Conservation (phyloP, 2,888 invertebrate species). For the Caenorhabditis macrosperma region DNA sequence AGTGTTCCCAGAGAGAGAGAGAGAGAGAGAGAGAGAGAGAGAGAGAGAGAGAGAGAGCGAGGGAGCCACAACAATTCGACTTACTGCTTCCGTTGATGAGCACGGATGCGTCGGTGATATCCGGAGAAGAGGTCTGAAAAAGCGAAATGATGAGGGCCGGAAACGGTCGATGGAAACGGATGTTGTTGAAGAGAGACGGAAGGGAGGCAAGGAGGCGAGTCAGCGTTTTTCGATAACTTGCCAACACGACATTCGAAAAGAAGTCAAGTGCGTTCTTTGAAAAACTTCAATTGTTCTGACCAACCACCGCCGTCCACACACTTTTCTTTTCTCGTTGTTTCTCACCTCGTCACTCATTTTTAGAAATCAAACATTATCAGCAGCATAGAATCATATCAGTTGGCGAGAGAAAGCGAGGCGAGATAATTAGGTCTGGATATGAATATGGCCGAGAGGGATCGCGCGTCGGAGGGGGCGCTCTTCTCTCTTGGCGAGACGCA, state of each 20-base stretch:
- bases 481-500: not conserved
- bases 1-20: too few relatives aligned
- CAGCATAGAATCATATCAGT: not conserved
- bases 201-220: not conserved
- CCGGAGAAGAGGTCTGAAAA: constrained; percentile 2
- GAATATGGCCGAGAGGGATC: constrained; percentile 17
- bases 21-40: constrained; percentile 28
- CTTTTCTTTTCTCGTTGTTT: not conserved
- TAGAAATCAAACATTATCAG: constrained; percentile 45
- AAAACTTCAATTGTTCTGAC: constrained; percentile 13
- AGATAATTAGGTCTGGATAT: constrained; percentile 40
- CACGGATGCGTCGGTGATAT: not conserved
- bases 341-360: constrained; percentile 27
- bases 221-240: not conserved
- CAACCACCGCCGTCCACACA: not conserved
- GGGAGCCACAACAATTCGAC: not conserved
- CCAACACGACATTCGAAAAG: not conserved
- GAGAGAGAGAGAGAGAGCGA: constrained; percentile 7
- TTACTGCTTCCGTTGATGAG: not conserved
- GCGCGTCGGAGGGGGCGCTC: constrained; percentile 11
- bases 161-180: not conserved
- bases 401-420: not conserved
- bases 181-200: too few relatives aligned
- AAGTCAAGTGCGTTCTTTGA: constrained; percentile 14
- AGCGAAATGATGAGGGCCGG: not conserved